A percentile compares a stretch with the other conserved stretches of the same genome.
phyloP scores from a whole-genome alignment of 2,888 invertebrate species.

The Omphaloscelis lunosa region DNA sequence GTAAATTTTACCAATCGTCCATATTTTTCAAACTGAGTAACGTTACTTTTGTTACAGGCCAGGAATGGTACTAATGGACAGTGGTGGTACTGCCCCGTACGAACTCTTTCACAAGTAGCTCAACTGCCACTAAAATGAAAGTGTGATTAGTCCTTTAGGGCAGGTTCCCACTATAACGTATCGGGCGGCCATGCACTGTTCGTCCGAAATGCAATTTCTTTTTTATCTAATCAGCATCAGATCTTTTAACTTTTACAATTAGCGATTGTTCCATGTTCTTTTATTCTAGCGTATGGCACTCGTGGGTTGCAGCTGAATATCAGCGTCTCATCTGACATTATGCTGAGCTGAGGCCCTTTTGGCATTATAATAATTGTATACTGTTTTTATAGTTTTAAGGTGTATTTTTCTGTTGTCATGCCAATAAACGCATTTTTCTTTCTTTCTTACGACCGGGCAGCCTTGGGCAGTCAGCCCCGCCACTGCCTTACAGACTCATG shows the following conservation, averaged over 20 bases:
- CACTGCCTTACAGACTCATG: background rate
- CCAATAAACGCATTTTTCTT: too few relatives aligned
- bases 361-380: too few relatives aligned
- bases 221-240: background rate
- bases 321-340: too few relatives aligned
- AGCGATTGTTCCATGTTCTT: background rate
- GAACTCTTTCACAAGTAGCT: conserved; percentile 3
- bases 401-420: too few relatives aligned
- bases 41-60: background rate
- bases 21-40: background rate
- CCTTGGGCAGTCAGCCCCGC: background rate
- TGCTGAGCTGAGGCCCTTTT: too few relatives aligned
- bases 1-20: background rate
- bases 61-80: background rate
- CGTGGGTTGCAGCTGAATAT: too few relatives aligned
- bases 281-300: too few relatives aligned
- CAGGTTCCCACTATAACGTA: background rate
- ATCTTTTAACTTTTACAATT: background rate
- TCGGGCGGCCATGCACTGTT: too few relatives aligned
- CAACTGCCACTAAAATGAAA: conserved; percentile 30
- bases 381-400: too few relatives aligned
- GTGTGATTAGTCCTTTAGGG: conserved; percentile 29
- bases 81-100: background rate
- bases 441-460: background rate
- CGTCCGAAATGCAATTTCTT: background rate